Percentiles rank a stretch among this genome's conserved stretches.
Conservation (phyloP, 2,888 invertebrate species). For the Toxonevra muliebris region DNA sequence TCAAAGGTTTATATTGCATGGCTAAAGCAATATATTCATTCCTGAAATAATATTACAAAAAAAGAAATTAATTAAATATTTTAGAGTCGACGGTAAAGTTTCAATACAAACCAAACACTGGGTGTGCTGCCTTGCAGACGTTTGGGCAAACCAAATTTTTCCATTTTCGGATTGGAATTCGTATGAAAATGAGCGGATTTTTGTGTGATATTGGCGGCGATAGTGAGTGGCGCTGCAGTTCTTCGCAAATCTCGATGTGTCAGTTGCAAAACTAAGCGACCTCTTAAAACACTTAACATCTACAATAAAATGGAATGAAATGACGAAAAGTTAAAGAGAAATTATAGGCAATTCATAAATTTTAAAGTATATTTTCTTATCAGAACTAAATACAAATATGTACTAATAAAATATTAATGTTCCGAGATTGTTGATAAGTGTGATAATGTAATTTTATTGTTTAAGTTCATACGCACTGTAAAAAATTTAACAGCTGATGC, state of each 20-base stretch:
- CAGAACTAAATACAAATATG: not conserved
- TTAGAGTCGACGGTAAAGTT: slow-evolving; percentile 9
- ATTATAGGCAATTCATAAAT: not conserved
- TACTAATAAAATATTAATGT: no score
- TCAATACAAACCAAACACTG: slow-evolving; percentile 58
- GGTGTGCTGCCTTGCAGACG: slow-evolving; percentile 62
- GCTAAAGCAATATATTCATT: slow-evolving; percentile 90
- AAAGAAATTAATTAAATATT: slow-evolving; percentile 7
- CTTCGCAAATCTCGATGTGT: slow-evolving; percentile 13
- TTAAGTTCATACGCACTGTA: no score
- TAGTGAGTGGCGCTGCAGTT: slow-evolving; percentile 5
- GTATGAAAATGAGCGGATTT: not conserved
- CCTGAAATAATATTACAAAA: slow-evolving; percentile 68
- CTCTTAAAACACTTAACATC: slow-evolving; percentile 48
- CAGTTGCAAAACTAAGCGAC: slow-evolving; percentile 26
- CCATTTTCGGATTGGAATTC: slow-evolving; percentile 48
- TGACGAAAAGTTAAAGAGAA: not conserved
- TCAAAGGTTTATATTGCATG: slow-evolving; percentile 84
- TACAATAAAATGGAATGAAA: slow-evolving; percentile 32
- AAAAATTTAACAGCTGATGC: no score
- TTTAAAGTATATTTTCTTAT: not conserved
- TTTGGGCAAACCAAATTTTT: slow-evolving; percentile 62
- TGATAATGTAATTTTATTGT: no score
- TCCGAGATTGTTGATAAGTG: no score
- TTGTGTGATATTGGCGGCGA: not conserved